phyloP scores from a whole-genome alignment of 2,113 vertebrate genomes.

The Notarius lentiginosus region DNA sequence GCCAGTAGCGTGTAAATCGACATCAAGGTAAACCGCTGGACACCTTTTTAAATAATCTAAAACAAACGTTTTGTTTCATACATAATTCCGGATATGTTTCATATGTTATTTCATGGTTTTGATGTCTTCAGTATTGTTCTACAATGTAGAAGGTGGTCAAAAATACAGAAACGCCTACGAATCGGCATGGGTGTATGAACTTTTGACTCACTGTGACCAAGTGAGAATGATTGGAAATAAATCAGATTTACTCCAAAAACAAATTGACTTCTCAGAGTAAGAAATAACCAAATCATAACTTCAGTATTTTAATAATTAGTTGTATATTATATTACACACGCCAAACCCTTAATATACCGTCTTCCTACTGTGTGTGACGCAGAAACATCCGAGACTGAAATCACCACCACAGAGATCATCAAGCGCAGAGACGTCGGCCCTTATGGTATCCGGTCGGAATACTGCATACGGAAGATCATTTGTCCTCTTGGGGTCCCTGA shows the following conservation, averaged over 20 bases:
- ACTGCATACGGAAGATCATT: conserved; percentile 98
- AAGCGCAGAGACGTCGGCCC: conserved; percentile 95
- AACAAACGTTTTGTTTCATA: too few species aligned
- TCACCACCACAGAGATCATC: conserved; percentile 99
- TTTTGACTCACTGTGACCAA: not conserved
- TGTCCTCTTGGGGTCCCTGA: conserved; percentile 96
- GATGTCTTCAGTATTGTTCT: too few species aligned
- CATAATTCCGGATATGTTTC: too few species aligned
- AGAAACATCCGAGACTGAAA: conserved; percentile 97
- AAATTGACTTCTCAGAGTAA: not conserved
- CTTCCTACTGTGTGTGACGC: conserved; percentile 55
- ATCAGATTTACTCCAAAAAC: not conserved
- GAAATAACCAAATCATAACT: not conserved
- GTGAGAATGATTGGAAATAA: not conserved
- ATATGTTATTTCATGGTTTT: too few species aligned
- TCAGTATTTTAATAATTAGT: not conserved
- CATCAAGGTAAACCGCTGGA: too few species aligned
- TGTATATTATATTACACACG: not conserved
- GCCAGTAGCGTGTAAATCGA: too few species aligned
- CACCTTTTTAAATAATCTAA: too few species aligned
- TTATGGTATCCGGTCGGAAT: conserved; percentile 94
- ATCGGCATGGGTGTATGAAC: too few species aligned
- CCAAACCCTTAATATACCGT: not conserved
- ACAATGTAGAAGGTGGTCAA: too few species aligned
- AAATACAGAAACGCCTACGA: too few species aligned